Evolutionary conservation across 1,140 invertebrate species (phyloP).

Genomic region (Alviniconcha marisindica): DNA sequence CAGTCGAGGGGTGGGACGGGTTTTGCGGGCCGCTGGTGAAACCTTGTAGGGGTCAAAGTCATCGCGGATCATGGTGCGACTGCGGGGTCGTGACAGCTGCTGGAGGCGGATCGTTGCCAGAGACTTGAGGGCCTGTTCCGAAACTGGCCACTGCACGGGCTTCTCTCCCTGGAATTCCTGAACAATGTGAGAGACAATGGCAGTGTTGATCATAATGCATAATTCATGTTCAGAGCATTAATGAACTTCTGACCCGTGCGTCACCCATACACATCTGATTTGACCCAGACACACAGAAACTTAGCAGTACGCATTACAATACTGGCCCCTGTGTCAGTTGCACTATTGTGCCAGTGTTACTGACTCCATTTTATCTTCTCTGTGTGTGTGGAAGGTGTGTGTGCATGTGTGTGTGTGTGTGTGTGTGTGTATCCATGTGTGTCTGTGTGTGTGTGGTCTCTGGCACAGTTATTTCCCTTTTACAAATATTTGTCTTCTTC

Average conservation of each 20-base stretch:
- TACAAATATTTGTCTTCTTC: too few relatives aligned
- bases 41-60: constrained; percentile 71
- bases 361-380: too few relatives aligned
- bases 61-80: constrained; percentile 65
- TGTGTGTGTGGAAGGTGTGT: too few relatives aligned
- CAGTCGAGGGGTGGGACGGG: constrained; percentile 62
- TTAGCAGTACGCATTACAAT: too few relatives aligned
- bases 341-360: too few relatives aligned
- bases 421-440: too few relatives aligned
- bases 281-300: neutral
- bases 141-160: constrained; percentile 63
- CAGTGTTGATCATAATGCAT: neutral
- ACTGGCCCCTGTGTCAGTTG: too few relatives aligned
- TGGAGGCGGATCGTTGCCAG: constrained; percentile 63
- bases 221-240: too few relatives aligned
- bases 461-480: too few relatives aligned
- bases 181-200: too few relatives aligned
- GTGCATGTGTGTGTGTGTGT: too few relatives aligned
- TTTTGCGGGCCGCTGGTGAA: constrained; percentile 52
- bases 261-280: neutral
- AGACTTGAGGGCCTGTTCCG: constrained; percentile 59
- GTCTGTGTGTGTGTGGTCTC: too few relatives aligned
- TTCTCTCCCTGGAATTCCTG: constrained; percentile 57
- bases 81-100: constrained; percentile 66
- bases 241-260: neutral